Conservation (phyloP, 2,888 invertebrate genomes). For the Stenchaetothrips biformis region DNA sequence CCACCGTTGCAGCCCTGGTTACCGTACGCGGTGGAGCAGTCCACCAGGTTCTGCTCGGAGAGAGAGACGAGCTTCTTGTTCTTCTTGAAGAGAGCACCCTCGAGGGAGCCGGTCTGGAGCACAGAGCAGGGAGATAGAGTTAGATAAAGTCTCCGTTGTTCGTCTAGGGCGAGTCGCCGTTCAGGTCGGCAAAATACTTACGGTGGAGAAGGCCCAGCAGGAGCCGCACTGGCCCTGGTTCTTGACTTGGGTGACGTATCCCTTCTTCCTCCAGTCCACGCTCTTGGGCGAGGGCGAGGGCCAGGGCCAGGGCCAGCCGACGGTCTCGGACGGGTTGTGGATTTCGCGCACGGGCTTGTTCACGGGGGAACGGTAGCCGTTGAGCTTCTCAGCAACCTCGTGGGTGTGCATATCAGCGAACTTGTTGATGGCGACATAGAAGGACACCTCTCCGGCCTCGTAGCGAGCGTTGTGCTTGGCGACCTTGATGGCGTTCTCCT, state of each 20-base stretch:
- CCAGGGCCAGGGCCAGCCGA: neutral
- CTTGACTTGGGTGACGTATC: constrained; percentile 81
- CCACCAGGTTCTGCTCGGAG: constrained; percentile 55
- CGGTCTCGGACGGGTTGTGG: constrained; percentile 26
- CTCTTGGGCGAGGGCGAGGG: too few relatives aligned
- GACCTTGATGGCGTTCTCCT: constrained; percentile 77
- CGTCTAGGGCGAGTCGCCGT: neutral
- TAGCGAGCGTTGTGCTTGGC: constrained; percentile 75
- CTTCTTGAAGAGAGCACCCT: constrained; percentile 52
- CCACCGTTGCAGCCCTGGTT: constrained; percentile 55
- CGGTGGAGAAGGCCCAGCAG: constrained; percentile 84
- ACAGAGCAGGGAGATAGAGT: neutral
- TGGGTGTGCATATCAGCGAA: constrained; percentile 80
- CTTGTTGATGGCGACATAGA: constrained; percentile 67
- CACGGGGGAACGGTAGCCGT: constrained; percentile 60
- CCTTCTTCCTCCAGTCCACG: constrained; percentile 63
- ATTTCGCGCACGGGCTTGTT: constrained; percentile 63
- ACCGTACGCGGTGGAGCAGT: constrained; percentile 57
- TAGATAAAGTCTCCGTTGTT: neutral
- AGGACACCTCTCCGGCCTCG: constrained; percentile 60
- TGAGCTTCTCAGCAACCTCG: constrained; percentile 59
- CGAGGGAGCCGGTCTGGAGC: constrained; percentile 54
- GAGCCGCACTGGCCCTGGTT: constrained; percentile 73
- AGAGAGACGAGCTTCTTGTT: constrained; percentile 49
- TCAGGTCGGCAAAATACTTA: constrained; percentile 48